phyloP scores from a whole-genome alignment of 2,113 vertebrate genomes.

The Pithys albifrons region DNA sequence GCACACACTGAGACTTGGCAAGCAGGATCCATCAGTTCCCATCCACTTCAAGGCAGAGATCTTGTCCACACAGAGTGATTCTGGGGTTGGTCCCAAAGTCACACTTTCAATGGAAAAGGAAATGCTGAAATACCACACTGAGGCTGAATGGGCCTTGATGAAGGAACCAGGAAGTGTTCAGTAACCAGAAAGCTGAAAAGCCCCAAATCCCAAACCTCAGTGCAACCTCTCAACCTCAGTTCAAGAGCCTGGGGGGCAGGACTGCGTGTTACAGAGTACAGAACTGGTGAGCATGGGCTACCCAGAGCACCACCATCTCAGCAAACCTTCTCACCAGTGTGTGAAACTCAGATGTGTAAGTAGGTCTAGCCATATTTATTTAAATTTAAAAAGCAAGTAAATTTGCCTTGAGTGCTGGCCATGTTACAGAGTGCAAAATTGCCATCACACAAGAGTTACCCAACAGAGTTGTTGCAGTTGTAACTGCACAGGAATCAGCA shows the following conservation, averaged over 20 bases:
- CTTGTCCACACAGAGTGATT: neutral
- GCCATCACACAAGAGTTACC: neutral
- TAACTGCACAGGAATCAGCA: neutral
- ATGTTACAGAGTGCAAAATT: neutral
- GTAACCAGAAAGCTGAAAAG: neutral
- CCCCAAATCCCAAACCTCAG: neutral
- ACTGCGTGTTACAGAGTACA: neutral
- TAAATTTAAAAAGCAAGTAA: neutral
- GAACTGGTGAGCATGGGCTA: neutral
- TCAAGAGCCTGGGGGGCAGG: neutral
- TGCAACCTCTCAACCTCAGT: neutral
- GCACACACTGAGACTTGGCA: accelerated
- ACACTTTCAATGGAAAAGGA: neutral
- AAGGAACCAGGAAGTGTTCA: neutral
- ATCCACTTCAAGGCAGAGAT: neutral
- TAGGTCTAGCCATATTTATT: neutral
- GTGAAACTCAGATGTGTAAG: neutral
- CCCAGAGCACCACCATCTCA: neutral
- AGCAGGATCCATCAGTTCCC: neutral
- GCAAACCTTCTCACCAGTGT: neutral
- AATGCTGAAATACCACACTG: neutral
- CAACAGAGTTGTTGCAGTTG: neutral
- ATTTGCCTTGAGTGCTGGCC: neutral
- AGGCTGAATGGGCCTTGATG: neutral
- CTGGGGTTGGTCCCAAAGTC: neutral